Base-by-base conservation (phyloP, 2,797 vertebrate species). In the Megaceryle alcyon region DNA sequence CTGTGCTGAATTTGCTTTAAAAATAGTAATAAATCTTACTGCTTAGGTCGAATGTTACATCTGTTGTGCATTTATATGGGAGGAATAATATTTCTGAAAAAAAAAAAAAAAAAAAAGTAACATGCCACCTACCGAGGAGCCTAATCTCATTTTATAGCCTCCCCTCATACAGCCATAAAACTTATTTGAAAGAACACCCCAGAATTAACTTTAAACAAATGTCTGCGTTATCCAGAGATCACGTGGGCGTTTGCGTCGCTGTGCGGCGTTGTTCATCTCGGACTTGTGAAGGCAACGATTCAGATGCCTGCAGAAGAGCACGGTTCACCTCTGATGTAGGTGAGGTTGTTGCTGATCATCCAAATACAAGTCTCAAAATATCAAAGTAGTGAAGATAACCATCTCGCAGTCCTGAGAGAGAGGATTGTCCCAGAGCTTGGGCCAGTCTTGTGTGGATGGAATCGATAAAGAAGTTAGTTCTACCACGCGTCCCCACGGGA, bases 1-100 rank as follows among this genome's bases (percentile, higher is more conserved):
- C 90, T 94, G 73, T 80, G 68, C 87, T 95, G 73, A 92, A 77
- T 96, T 90, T 91, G 80, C 91, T 91, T 97, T 79, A 94, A 89
- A 96, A 96, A 86, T 88, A 96, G 82, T 86, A 94, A 88, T 80
- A 84, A 97, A 87, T 86, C 73, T 78, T 68, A 70, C 16, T 88
- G 80, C 80, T 89, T 86, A 94, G 92, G 92, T 94, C 16, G 1
- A 92, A 61, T 72, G 94, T 97, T 96, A 86, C 84, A 91, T 94
- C 91, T 96, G 68, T 89, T 94, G 94, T 92, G 56, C 51, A 54
- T 97, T 95, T 96, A 41, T 86, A 92, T 64, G 82, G 80, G 72
- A 83, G 65, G 39, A 92, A 75, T 65, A 76, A 77, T 81, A 64
- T 78, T 91, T 94, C 82, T 92, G 84, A 15, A 41, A 41, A 41